A percentile compares a stretch with the other conserved stretches of the same genome.
phyloP scores from a whole-genome alignment of 2,888 invertebrate genomes.

The Mycalesis mineus region DNA sequence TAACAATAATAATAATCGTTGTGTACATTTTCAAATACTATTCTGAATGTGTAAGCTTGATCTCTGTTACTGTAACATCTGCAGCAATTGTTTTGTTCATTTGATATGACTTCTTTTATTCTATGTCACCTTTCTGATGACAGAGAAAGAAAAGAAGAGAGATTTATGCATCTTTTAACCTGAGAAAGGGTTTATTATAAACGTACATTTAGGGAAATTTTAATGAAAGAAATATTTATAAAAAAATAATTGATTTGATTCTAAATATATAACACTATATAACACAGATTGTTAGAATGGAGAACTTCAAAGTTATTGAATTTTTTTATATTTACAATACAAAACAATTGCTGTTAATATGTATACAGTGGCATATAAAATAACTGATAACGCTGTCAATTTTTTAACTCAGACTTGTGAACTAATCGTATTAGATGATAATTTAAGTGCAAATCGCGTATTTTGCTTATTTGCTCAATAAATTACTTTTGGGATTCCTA shows the following conservation, averaged over 20 bases:
- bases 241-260: too few relatives aligned
- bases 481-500: constrained; percentile 25
- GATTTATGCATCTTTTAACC: too few relatives aligned
- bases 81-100: constrained; percentile 16
- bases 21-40: constrained; percentile 26
- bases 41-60: constrained; percentile 59
- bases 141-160: too few relatives aligned
- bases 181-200: too few relatives aligned
- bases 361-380: constrained; percentile 56
- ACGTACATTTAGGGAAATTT: too few relatives aligned
- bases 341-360: constrained; percentile 29
- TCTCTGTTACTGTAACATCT: constrained; percentile 52
- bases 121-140: too few relatives aligned
- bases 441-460: constrained; percentile 45
- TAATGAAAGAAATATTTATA: too few relatives aligned
- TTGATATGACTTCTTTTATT: not conserved
- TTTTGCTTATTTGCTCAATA: constrained; percentile 53
- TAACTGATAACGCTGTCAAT: constrained; percentile 72
- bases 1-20: constrained; percentile 28
- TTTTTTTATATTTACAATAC: too few relatives aligned
- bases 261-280: too few relatives aligned
- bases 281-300: too few relatives aligned
- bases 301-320: too few relatives aligned
- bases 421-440: constrained; percentile 49
- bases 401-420: constrained; percentile 66